Base-by-base conservation (phyloP, 2,797 vertebrate species). In the Amblyraja radiata region DNA sequence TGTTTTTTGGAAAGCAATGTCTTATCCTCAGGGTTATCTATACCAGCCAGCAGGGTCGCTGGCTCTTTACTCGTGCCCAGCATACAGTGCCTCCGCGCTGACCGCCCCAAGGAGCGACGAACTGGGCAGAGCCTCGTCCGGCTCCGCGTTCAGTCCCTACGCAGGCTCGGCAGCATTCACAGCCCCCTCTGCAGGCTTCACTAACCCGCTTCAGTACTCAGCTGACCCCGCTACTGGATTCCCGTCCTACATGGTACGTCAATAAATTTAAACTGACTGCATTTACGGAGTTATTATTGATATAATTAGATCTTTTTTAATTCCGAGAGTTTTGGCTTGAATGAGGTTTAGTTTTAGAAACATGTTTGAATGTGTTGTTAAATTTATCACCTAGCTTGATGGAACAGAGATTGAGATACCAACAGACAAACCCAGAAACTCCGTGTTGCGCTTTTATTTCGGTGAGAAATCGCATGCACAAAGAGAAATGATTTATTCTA, bases 1-100 rank as follows among this genome's bases (percentile, higher is more conserved):
- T 95, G 58, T 93, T 90, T 93, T 78, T 93, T 93, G 63, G 13
- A 95, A 96, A 97, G 97, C 97, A 96, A 99, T 99, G 98, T 99
- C 98, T 96, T 99, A 99, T 97, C 98, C 98, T 97, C 98, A 99
- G 98, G 98, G 98, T 97, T 99, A 99, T 97, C 98, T 99, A 95
- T 99, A 99, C 97, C 98, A 99, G 97, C 98, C 98, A 95, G 98
- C 98, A 94, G 98, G 98, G 96, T 99, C 98, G 94, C 96, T 99
- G 97, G 98, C 98, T 95, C 98, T 99, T 80, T 99, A 99, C 95
- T 99, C 98, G 93, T 99, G 98, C 95, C 98, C 98, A 91, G 97
- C 98, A 68, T 99, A 99, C 95, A 98, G 98, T 96, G 98, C 98
- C 94, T 98, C 98, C 93, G 97, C 98, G 91, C 96, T 99, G 96